Evolutionary conservation across 1,140 invertebrate species (phyloP), one percentile per base, ranked within the genome.

Genomic region (Brachionus paranguensis): DNA sequence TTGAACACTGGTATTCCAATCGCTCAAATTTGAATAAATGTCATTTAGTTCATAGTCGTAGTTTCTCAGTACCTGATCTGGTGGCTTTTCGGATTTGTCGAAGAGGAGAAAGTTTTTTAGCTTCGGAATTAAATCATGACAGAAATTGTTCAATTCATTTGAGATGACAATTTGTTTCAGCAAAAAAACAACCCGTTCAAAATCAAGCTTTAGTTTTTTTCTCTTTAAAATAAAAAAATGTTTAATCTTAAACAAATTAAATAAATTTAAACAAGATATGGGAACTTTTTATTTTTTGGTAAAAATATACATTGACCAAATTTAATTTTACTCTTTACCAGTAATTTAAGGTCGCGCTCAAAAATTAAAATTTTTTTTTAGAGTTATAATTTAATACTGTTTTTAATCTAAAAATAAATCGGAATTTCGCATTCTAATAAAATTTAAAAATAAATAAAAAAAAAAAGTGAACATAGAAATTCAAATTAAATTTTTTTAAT

Each of bases 1-100:
- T 43, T 74, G 20, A 12, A 47, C 17, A 47, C 7, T 50, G 14
- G 33, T 81, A 81, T 81, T 81, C 78, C 78, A 81, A 64, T 81
- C 78, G n/a, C 53, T 64, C 33, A 64, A 81, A 68, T 81, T 60
- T 8, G 53, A 64, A 12, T 68, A 64, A 11, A 81, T 64, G 27
- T 68, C 64, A 68, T 81, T 64, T 27, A 64, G 33, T 5, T 81
- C 64, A 17, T 64, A 81, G n/a, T 81, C 78, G 27, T 81, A 81
- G 27, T 81, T 81, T 68, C 78, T 60, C 3, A 81, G 17, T 1
- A 81, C 78, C 29, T 64, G 37, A 45, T 81, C 78, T 11, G 64
- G 53, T 4, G 78, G 50, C 33, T 81, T 81, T 11, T 45, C 78
- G 3, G 78, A 47, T 11, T 60, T 68, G 53, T 68, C 78, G 27